Conservation (phyloP, 2,888 invertebrate species). For the Deilephila porcellus region DNA sequence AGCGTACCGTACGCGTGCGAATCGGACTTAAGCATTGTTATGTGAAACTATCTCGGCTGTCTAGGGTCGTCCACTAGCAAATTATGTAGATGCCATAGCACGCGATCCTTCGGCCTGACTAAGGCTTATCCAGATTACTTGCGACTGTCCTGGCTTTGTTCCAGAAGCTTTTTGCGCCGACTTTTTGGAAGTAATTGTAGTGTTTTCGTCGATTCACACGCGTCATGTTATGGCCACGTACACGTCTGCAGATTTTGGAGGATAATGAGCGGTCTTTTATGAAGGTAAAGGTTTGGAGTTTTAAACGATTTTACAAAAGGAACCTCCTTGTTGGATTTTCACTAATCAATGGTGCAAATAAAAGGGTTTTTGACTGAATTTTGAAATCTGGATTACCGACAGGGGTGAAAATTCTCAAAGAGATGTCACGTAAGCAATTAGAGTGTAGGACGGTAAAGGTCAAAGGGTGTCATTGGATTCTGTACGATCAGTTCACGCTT, state of each 20-base stretch:
- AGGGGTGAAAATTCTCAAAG: no score
- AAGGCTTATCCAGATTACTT: slow-evolving; percentile 48
- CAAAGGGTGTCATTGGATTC: no score
- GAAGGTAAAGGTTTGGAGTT: background rate
- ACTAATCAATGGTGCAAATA: no score
- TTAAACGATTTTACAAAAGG: background rate
- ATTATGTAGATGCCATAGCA: slow-evolving; percentile 53
- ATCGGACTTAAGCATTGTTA: slow-evolving; percentile 36
- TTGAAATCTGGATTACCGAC: no score
- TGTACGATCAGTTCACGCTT: no score
- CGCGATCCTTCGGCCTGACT: slow-evolving; percentile 47
- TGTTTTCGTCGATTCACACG: slow-evolving; percentile 20
- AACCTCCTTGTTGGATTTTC: no score
- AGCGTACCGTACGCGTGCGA: background rate
- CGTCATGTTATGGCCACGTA: slow-evolving; percentile 19
- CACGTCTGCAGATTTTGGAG: slow-evolving; percentile 7
- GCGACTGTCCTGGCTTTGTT: slow-evolving; percentile 40
- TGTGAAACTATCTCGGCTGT: slow-evolving; percentile 47
- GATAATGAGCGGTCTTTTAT: slow-evolving; percentile 18
- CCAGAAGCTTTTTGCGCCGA: slow-evolving; percentile 41
- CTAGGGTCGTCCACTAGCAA: slow-evolving; percentile 46
- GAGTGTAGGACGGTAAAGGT: no score
- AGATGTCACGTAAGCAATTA: no score
- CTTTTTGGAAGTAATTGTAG: slow-evolving; percentile 27
- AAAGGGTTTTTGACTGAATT: no score